Conservation (phyloP, 2,113 vertebrate species). For the Apodemus sylvaticus region DNA sequence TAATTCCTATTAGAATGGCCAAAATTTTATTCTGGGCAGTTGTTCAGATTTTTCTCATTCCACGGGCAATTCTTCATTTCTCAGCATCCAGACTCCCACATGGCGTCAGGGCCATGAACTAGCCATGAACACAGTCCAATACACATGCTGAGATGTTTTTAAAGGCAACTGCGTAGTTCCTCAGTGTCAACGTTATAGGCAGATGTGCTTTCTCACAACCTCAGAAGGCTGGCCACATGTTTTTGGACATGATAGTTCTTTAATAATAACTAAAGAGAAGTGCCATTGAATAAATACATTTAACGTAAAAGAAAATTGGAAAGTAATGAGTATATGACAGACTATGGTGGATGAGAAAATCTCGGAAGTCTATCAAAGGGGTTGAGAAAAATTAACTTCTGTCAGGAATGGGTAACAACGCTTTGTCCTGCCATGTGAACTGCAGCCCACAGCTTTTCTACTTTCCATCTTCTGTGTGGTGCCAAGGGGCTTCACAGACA, state of each 20-base stretch:
- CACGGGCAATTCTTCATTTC: not conserved
- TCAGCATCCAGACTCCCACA: not conserved
- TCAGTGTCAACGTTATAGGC: no score
- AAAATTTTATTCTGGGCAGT: not conserved
- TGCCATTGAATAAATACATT: not conserved
- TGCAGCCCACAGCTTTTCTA: no score
- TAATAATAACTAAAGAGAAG: conserved; percentile 30
- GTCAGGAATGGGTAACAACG: not conserved
- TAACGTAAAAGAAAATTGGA: not conserved
- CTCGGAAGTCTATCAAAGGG: not conserved
- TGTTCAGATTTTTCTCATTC: not conserved
- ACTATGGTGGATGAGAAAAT: not conserved
- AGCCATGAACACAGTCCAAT: not conserved
- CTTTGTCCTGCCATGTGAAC: rapidly evolving
- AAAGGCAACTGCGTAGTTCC: not conserved
- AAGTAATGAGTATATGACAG: not conserved
- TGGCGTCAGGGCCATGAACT: no score
- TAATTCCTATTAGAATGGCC: not conserved
- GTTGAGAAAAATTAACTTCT: not conserved
- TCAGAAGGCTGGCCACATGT: not conserved
- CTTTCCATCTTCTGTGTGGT: not conserved
- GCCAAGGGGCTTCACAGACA: not conserved
- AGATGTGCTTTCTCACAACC: not conserved
- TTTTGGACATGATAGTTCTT: not conserved
- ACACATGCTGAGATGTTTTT: not conserved